phyloP scores from a whole-genome alignment of 2,888 invertebrate species.

The Chymomyza fuscimana region DNA sequence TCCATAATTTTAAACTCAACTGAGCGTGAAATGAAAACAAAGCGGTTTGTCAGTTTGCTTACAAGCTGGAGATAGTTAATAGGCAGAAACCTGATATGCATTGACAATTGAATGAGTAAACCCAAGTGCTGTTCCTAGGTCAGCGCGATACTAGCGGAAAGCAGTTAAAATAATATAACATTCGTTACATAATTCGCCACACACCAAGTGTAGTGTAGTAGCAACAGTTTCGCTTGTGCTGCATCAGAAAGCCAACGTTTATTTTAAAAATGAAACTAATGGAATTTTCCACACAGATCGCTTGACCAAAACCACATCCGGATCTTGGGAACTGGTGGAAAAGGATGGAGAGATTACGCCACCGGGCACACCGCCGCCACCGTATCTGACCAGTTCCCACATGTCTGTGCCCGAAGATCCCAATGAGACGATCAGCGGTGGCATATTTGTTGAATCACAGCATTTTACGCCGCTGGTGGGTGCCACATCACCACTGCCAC shows the following conservation, averaged over 20 bases:
- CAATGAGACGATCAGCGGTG: slow-evolving; percentile 54
- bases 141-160: not conserved
- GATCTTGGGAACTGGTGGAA: slow-evolving; percentile 79
- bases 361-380: slow-evolving; percentile 94
- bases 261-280: not conserved
- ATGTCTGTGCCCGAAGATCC: slow-evolving; percentile 68
- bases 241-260: not conserved
- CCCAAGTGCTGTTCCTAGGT: not conserved
- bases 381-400: slow-evolving; percentile 81
- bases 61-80: not conserved
- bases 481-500: slow-evolving; percentile 58
- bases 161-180: not conserved
- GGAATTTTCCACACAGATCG: slow-evolving; percentile 64
- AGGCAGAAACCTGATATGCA: slow-evolving; percentile 33
- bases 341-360: slow-evolving; percentile 83
- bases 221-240: not conserved
- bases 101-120: slow-evolving; percentile 31
- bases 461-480: slow-evolving; percentile 68
- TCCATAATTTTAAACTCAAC: not conserved
- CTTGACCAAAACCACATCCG: slow-evolving; percentile 77
- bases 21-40: slow-evolving; percentile 8
- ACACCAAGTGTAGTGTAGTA: not conserved
- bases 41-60: slow-evolving; percentile 1
- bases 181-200: not conserved
- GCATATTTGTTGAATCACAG: slow-evolving; percentile 71